phyloP scores from a whole-genome alignment of 2,888 invertebrate species.

The Pristionchus fissidentatus region DNA sequence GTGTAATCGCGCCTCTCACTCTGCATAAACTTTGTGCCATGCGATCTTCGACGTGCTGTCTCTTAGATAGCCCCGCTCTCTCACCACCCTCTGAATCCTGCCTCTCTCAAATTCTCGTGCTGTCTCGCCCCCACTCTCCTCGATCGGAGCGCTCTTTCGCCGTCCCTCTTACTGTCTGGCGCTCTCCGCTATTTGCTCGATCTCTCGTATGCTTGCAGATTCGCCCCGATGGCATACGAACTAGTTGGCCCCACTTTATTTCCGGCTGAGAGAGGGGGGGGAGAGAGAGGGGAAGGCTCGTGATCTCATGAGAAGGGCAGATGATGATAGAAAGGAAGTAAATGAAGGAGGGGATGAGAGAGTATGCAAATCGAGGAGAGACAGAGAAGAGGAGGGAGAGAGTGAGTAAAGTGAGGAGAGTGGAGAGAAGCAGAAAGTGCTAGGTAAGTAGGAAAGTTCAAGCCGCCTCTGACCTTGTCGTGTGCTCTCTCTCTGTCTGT shows the following conservation, averaged over 20 bases:
- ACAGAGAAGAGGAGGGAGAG: background rate
- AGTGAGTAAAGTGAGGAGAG: background rate
- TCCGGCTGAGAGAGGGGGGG: background rate
- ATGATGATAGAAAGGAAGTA: background rate
- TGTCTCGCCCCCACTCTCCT: slow-evolving; percentile 1
- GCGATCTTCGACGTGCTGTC: too few species aligned
- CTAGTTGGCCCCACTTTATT: slow-evolving; percentile 10
- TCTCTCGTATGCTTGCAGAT: background rate
- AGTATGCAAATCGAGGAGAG: background rate
- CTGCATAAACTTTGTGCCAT: slow-evolving; percentile 30
- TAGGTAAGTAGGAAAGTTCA: slow-evolving; percentile 16
- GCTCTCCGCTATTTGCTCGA: slow-evolving; percentile 3
- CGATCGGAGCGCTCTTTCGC: background rate
- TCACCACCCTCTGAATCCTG: too few species aligned
- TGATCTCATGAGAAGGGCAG: background rate
- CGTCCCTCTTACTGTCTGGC: background rate
- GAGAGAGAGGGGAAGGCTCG: background rate
- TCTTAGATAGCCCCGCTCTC: too few species aligned
- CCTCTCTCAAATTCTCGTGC: background rate
- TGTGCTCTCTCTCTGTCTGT: background rate
- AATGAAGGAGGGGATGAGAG: background rate
- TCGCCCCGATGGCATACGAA: slow-evolving; percentile 9
- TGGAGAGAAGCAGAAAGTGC: background rate
- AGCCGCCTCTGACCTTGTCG: background rate
- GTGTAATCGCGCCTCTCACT: background rate